A percentile compares a stretch with the other conserved stretches of the same genome.
These are phyloP conservation scores for Tipula helvola DNA, from an alignment of 2,888 invertebrate genomes.

Conservation along the genomic window DNA sequence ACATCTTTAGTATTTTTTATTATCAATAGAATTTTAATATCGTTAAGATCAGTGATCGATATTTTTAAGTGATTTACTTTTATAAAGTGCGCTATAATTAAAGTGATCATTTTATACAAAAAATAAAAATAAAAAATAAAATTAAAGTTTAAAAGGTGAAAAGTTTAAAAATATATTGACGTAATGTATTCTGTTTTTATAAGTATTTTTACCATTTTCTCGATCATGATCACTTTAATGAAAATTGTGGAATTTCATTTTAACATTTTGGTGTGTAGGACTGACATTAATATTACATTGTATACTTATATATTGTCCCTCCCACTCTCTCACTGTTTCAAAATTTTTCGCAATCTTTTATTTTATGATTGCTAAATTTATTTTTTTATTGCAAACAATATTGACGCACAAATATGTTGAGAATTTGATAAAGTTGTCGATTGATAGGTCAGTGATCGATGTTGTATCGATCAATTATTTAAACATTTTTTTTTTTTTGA, in stretches of 20 bases:
- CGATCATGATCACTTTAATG: not conserved
- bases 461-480: not conserved
- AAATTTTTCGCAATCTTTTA: not conserved
- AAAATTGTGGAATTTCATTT: not conserved
- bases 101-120: not conserved
- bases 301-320: not conserved
- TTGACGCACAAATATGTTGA: not conserved
- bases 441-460: not conserved
- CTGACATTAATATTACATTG: not conserved
- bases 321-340: not conserved
- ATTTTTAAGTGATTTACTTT: not conserved
- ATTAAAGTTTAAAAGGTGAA: not conserved
- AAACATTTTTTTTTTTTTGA: not conserved
- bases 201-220: not conserved
- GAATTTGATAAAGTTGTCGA: not conserved
- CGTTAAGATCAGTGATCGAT: not conserved
- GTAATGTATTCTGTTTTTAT: not conserved
- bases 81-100: not conserved
- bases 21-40: not conserved
- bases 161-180: not conserved
- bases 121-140: not conserved
- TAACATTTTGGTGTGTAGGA: not conserved
- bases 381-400: not conserved
- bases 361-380: not conserved
- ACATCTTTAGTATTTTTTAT: not conserved